These are phyloP conservation scores for Falcunculus frontatus DNA, from an alignment of 2,113 vertebrate genomes.

Conservation along the genomic window DNA sequence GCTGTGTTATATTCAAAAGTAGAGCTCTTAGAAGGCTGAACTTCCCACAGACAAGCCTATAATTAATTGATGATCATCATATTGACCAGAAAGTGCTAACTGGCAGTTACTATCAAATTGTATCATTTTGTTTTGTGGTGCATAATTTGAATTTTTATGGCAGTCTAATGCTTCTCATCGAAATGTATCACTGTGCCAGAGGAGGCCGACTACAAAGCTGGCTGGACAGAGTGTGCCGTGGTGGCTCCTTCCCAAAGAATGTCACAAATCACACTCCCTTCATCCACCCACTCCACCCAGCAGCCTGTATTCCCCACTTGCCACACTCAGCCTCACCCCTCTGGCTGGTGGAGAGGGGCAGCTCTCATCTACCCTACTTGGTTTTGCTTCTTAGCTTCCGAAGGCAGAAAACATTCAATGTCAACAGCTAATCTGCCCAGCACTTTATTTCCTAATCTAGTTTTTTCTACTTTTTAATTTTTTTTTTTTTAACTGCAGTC, in stretches of 20 bases:
- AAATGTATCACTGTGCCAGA: not conserved
- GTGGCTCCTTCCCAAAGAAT: not conserved
- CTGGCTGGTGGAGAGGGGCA: not conserved
- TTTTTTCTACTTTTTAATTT: not conserved
- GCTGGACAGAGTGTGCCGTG: not conserved
- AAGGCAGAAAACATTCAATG: not conserved
- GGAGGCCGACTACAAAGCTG: not conserved
- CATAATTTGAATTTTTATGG: conserved; percentile 22
- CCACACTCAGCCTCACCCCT: not conserved
- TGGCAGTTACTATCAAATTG: not conserved
- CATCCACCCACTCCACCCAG: not conserved
- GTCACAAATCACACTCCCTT: conserved; percentile 2
- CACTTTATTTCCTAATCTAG: not conserved
- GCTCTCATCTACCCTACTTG: not conserved
- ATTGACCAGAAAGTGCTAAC: conserved; percentile 11
- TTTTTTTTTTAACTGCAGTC: not conserved
- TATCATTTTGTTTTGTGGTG: not conserved
- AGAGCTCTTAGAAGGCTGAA: not conserved
- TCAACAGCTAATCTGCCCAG: not conserved
- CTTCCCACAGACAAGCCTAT: not conserved
- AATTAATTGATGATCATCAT: conserved; percentile 15
- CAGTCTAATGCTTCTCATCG: not conserved
- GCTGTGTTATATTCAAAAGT: conserved; percentile 1
- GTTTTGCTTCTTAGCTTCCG: not conserved
- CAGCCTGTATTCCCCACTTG: not conserved